These are phyloP conservation scores for Troides oblongomaculatus DNA, from an alignment of 2,888 invertebrate genomes.

Conservation along the genomic window DNA sequence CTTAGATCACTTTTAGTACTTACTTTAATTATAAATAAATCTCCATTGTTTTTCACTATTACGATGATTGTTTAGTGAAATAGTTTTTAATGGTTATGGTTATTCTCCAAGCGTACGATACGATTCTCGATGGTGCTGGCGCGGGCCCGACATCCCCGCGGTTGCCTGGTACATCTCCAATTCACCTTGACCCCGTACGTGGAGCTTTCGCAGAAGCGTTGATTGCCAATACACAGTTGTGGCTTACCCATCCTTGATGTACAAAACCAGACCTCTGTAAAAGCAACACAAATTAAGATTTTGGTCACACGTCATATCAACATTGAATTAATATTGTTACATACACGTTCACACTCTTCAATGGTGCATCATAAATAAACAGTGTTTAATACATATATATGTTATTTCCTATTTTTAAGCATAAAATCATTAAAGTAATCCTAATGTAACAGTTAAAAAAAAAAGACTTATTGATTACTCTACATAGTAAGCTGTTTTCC, in stretches of 20 bases:
- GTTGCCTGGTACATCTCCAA: slow-evolving; percentile 44
- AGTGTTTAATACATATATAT: too few relatives aligned
- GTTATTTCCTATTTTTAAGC: too few relatives aligned
- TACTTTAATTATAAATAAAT: neutral
- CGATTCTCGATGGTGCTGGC: slow-evolving; percentile 35
- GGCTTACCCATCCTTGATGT: slow-evolving; percentile 33
- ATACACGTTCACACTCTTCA: too few relatives aligned
- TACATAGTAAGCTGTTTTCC: too few relatives aligned
- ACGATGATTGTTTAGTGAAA: neutral
- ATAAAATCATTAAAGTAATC: too few relatives aligned
- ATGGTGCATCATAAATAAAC: too few relatives aligned
- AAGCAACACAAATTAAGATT: neutral
- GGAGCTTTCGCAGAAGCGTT: slow-evolving; percentile 34
- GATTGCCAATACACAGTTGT: slow-evolving; percentile 34
- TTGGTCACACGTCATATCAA: neutral
- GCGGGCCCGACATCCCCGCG: slow-evolving; percentile 43
- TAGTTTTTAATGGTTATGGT: slow-evolving; percentile 20
- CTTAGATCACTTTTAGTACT: neutral
- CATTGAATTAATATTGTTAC: neutral
- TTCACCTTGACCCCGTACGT: slow-evolving; percentile 27
- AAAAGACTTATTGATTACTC: too few relatives aligned
- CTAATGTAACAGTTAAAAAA: too few relatives aligned
- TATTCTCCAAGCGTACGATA: slow-evolving; percentile 31
- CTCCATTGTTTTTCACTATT: neutral
- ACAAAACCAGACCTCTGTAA: slow-evolving; percentile 28